These are phyloP conservation scores for Leptocoma aspasia DNA, from an alignment of 2,113 vertebrate species.

Conservation along the genomic window DNA sequence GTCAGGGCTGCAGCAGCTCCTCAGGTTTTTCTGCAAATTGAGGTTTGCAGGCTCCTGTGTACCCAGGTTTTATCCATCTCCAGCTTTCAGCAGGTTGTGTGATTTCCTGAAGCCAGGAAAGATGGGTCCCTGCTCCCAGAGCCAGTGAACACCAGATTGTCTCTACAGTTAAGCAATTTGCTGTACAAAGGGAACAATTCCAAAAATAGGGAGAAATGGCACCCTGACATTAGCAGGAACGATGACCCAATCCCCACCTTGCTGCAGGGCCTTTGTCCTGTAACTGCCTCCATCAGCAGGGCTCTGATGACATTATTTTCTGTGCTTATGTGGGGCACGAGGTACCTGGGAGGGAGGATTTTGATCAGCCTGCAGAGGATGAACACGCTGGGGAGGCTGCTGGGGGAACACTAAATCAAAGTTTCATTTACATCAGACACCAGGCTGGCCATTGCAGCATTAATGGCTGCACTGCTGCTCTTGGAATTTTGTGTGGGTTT, in stretches of 20 bases:
- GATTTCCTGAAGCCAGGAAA: neutral
- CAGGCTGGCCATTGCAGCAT: neutral
- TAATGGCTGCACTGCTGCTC: constrained; percentile 3
- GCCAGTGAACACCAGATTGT: neutral
- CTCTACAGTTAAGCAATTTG: neutral
- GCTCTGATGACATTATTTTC: constrained; percentile 38
- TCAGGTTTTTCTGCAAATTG: neutral
- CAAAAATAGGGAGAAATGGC: constrained; percentile 37
- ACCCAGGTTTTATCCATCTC: neutral
- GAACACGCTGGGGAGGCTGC: neutral
- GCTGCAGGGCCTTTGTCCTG: constrained; percentile 27
- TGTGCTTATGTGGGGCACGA: constrained; percentile 14
- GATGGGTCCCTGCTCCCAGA: neutral
- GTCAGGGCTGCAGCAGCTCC: neutral
- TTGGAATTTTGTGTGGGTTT: constrained; percentile 36
- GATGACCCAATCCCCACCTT: constrained; percentile 32
- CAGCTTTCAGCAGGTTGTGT: neutral
- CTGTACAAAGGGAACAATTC: constrained; percentile 25
- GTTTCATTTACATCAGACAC: constrained; percentile 55
- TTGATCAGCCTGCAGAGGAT: constrained; percentile 27
- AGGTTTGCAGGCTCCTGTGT: neutral
- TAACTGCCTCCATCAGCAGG: constrained; percentile 35
- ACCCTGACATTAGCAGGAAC: constrained; percentile 34
- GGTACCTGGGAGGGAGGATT: constrained; percentile 33
- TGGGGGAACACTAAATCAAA: constrained; percentile 43